Evolutionary conservation across 2,888 invertebrate genomes (phyloP).

Genomic region (Epirrhoe tristata): DNA sequence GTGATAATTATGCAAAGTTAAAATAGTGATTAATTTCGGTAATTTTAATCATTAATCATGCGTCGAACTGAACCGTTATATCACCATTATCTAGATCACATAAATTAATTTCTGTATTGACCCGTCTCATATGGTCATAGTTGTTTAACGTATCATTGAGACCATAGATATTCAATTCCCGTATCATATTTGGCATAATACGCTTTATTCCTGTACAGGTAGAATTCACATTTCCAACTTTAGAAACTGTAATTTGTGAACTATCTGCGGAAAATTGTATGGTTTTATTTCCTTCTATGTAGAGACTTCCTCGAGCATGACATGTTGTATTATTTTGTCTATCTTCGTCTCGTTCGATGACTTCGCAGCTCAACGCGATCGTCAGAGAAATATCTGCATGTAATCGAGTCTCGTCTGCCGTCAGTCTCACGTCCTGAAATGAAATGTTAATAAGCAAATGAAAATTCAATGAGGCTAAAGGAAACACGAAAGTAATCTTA

Average conservation of each 20-base stretch:
- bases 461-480: background rate
- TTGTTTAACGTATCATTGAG: conserved; percentile 68
- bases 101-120: conserved; percentile 57
- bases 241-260: conserved; percentile 55
- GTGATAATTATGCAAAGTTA: too few species aligned
- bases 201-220: conserved; percentile 54
- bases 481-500: conserved; percentile 1
- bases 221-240: conserved; percentile 54
- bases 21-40: too few species aligned
- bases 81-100: conserved; percentile 54
- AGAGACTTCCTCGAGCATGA: conserved; percentile 57
- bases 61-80: conserved; percentile 42
- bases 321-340: conserved; percentile 6
- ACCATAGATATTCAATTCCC: conserved; percentile 68
- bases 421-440: conserved; percentile 60
- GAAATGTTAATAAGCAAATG: background rate
- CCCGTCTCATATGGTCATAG: conserved; percentile 65
- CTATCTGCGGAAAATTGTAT: conserved; percentile 59
- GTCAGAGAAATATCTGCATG: conserved; percentile 60
- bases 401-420: conserved; percentile 65
- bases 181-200: conserved; percentile 55
- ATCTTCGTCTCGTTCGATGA: conserved; percentile 30
- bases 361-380: conserved; percentile 65
- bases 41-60: background rate
- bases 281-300: conserved; percentile 56